Conservation (phyloP, 1,140 invertebrate species). For the Ericerus pela region DNA sequence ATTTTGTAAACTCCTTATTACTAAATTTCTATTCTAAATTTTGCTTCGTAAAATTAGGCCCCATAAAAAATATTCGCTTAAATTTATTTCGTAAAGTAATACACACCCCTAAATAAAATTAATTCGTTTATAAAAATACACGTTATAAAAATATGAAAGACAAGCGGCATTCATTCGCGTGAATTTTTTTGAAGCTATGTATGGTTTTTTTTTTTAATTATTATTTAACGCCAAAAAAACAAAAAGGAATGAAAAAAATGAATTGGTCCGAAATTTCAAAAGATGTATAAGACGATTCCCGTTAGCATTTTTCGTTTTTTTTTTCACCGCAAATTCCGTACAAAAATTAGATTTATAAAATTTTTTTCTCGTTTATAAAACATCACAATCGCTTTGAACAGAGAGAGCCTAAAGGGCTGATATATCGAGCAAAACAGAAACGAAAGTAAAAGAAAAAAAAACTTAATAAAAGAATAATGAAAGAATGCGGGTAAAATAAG, state of each 20-base stretch:
- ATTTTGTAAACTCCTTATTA: too few relatives aligned
- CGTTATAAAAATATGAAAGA: conserved; percentile 8
- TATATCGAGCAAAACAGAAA: too few relatives aligned
- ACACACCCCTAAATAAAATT: too few relatives aligned
- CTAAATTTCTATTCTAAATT: background rate
- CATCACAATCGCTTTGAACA: conserved; percentile 11
- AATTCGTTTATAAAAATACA: too few relatives aligned
- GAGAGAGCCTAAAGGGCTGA: too few relatives aligned
- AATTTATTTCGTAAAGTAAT: too few relatives aligned
- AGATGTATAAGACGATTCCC: too few relatives aligned
- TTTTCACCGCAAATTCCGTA: background rate
- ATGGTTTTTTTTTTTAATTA: background rate
- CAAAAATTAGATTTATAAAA: background rate
- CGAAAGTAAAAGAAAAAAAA: too few relatives aligned
- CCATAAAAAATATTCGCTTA: too few relatives aligned
- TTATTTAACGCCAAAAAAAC: background rate
- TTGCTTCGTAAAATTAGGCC: too few relatives aligned
- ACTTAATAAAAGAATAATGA: too few relatives aligned
- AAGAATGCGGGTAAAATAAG: too few relatives aligned
- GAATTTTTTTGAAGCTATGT: background rate
- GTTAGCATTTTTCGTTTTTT: background rate
- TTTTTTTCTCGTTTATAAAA: background rate
- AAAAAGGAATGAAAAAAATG: background rate
- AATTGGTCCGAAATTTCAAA: background rate
- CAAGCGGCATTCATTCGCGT: conserved; percentile 1